Percentiles rank a stretch among this genome's conserved stretches.
Conservation (phyloP, 2,113 vertebrate genomes). For the Cariama cristata region DNA sequence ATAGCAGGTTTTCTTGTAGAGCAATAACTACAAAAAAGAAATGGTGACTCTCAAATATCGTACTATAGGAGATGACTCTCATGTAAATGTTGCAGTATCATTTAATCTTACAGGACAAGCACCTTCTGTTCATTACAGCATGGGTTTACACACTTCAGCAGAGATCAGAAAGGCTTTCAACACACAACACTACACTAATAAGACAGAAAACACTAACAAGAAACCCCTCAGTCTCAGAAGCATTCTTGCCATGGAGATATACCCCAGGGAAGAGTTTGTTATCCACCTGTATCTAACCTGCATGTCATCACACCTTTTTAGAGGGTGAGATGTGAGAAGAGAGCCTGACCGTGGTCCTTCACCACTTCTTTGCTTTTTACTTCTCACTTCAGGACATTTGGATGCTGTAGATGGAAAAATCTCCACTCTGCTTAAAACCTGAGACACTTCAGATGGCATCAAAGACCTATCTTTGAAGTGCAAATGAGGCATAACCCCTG, state of each 20-base stretch:
- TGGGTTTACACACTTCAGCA: background rate
- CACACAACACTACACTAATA: background rate
- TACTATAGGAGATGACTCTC: background rate
- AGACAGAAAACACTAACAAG: background rate
- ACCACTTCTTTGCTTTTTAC: background rate
- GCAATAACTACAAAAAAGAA: background rate
- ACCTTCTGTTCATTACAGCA: background rate
- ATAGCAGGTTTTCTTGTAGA: background rate
- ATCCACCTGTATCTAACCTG: background rate
- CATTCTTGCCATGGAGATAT: background rate
- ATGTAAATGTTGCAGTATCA: background rate
- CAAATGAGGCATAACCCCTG: background rate
- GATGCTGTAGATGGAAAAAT: background rate
- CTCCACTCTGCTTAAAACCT: background rate
- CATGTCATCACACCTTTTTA: background rate
- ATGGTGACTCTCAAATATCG: background rate
- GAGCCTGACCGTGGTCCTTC: background rate
- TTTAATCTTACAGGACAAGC: background rate
- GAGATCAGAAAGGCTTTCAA: background rate
- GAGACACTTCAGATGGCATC: background rate
- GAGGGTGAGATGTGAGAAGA: background rate
- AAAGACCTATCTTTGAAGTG: background rate
- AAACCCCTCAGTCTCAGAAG: background rate
- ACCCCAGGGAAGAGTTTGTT: background rate
- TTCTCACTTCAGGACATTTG: background rate